Percentiles rank a stretch among this genome's conserved stretches.
Evolutionary conservation across 2,888 invertebrate species (phyloP).

Genomic region (Cephus spinipes): DNA sequence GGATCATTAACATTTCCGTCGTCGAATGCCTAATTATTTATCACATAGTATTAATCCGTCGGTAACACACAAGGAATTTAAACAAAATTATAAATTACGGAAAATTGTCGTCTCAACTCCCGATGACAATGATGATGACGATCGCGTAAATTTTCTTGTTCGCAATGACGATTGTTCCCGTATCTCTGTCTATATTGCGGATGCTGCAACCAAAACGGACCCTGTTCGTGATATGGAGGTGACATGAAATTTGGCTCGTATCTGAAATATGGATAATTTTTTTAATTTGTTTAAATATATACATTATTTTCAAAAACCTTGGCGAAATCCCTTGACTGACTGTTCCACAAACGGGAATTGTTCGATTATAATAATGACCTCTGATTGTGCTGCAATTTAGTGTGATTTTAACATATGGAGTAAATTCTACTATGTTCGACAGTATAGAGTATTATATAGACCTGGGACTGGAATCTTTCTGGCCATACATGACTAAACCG

Average conservation of each 20-base stretch:
- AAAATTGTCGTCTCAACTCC: background rate
- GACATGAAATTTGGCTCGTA: constrained; percentile 25
- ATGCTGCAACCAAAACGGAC: constrained; percentile 3
- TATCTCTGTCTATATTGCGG: background rate
- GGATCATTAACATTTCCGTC: background rate
- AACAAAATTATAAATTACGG: background rate
- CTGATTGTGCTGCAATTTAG: constrained; percentile 10
- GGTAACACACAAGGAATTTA: background rate
- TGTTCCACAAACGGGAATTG: constrained; percentile 28
- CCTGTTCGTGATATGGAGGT: constrained; percentile 15
- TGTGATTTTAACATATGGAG: background rate
- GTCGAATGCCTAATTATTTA: background rate
- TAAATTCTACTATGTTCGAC: background rate
- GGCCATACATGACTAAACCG: constrained; percentile 30
- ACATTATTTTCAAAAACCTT: constrained; percentile 17
- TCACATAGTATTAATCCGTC: background rate
- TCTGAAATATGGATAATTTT: constrained; percentile 13
- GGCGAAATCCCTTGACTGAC: constrained; percentile 30
- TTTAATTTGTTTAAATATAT: background rate
- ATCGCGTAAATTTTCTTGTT: constrained; percentile 2
- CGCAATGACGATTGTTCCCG: background rate
- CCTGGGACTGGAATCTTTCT: constrained; percentile 24
- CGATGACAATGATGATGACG: constrained; percentile 6
- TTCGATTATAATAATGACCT: constrained; percentile 15
- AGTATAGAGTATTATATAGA: constrained; percentile 9